Evolutionary conservation across 2,113 vertebrate genomes (phyloP).

Genomic region (Formicarius rufipectus): DNA sequence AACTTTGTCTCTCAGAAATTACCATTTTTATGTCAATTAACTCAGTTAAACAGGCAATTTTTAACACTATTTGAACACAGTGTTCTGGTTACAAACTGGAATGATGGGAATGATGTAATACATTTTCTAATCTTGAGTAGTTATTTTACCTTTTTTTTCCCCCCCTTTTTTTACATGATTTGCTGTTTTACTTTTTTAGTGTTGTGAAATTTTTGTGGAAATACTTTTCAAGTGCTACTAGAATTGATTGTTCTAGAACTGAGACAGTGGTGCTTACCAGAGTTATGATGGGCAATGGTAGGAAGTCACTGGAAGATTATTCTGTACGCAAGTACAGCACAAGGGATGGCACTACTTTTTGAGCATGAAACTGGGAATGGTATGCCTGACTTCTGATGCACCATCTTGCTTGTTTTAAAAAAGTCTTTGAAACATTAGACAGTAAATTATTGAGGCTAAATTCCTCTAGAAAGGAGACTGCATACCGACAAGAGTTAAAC

Average conservation of each 20-base stretch:
- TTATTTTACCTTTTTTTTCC: neutral
- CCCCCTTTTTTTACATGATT: too few relatives aligned
- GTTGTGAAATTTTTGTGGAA: neutral
- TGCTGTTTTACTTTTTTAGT: neutral
- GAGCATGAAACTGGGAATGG: neutral
- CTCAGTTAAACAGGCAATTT: neutral
- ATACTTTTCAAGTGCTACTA: neutral
- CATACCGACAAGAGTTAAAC: neutral
- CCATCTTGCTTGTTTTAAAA: neutral
- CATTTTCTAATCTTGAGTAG: neutral
- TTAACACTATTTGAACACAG: fast-evolving
- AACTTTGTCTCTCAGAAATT: neutral
- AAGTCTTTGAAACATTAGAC: neutral
- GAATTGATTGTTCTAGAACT: neutral
- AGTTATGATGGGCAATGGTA: neutral
- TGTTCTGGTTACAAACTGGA: neutral
- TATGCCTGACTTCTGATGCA: neutral
- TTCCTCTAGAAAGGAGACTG: neutral
- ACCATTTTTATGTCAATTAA: neutral
- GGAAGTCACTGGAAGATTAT: neutral
- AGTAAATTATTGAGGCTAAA: neutral
- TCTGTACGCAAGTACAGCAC: neutral
- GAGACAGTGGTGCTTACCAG: neutral
- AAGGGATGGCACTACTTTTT: neutral
- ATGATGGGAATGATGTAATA: fast-evolving